These are phyloP conservation scores for Bombus soroeensis DNA, from an alignment of 1,140 invertebrate genomes.

Conservation along the genomic window DNA sequence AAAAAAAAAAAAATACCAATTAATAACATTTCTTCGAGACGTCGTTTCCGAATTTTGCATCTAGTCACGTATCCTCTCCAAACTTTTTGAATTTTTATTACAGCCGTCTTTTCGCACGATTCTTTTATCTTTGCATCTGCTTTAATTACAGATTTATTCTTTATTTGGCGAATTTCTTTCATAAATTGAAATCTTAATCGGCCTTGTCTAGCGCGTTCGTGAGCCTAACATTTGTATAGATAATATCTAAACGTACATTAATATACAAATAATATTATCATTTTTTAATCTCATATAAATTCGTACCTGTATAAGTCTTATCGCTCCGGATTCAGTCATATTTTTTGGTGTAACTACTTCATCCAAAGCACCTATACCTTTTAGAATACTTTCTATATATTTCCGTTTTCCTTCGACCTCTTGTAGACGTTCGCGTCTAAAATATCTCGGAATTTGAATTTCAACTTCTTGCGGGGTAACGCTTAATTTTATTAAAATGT, in stretches of 20 bases:
- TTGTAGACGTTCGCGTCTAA: constrained; percentile 86
- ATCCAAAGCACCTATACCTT: constrained; percentile 87
- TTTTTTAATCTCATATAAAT: not conserved
- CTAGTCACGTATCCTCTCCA: constrained; percentile 92
- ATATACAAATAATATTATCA: not conserved
- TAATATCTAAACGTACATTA: not conserved
- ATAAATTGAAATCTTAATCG: constrained; percentile 93
- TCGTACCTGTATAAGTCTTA: constrained; percentile 89
- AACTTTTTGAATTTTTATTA: constrained; percentile 90
- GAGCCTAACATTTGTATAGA: constrained; percentile 81
- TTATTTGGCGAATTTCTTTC: constrained; percentile 92
- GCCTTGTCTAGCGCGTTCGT: constrained; percentile 95
- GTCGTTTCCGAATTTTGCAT: constrained; percentile 86
- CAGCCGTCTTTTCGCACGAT: constrained; percentile 84
- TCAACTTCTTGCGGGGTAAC: constrained; percentile 87
- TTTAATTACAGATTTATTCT: constrained; percentile 87
- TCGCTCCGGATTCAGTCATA: constrained; percentile 92
- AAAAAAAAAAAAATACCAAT: constrained; percentile 84
- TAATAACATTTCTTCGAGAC: constrained; percentile 92
- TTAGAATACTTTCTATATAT: constrained; percentile 87
- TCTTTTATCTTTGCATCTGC: constrained; percentile 82
- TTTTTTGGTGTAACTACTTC: constrained; percentile 83
- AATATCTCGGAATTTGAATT: constrained; percentile 87
- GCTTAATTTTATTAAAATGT: constrained; percentile 85
- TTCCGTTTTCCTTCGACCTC: constrained; percentile 85